Evolutionary conservation across 2,797 vertebrate genomes (phyloP).

Genomic region (Parauchenoglanis punctatus): DNA sequence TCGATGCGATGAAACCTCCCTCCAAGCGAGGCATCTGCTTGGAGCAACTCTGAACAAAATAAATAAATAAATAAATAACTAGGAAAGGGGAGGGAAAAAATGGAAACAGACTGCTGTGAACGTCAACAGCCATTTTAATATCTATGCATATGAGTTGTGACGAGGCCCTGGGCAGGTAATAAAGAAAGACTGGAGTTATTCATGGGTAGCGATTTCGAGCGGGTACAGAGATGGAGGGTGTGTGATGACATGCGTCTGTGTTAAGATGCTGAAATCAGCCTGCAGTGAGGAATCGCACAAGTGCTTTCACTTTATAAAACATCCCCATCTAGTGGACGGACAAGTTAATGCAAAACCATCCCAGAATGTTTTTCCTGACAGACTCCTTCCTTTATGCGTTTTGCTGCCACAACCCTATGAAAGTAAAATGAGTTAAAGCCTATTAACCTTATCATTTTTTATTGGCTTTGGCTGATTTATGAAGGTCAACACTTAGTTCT

Average conservation of each 20-base stretch:
- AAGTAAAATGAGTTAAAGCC: neutral
- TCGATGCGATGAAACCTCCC: slow-evolving; percentile 42
- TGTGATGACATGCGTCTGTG: neutral
- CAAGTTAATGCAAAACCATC: neutral
- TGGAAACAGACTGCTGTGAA: neutral
- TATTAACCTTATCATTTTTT: neutral
- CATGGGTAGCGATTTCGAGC: slow-evolving; percentile 9
- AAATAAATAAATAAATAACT: slow-evolving; percentile 8
- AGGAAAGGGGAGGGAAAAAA: neutral
- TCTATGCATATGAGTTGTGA: slow-evolving; percentile 32
- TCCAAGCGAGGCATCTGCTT: slow-evolving; percentile 38
- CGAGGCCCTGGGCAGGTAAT: slow-evolving; percentile 22
- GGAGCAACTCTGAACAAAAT: neutral
- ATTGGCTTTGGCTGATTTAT: neutral
- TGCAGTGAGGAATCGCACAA: neutral
- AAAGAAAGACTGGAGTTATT: slow-evolving; percentile 16
- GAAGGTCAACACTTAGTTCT: neutral
- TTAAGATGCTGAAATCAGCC: slow-evolving; percentile 17
- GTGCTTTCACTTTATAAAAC: neutral
- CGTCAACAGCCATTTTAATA: slow-evolving; percentile 29
- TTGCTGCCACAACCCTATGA: neutral
- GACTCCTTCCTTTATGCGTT: neutral
- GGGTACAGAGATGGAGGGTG: neutral
- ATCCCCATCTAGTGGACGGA: slow-evolving; percentile 34
- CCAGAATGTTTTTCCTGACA: neutral